These are phyloP conservation scores for Apodemia arnacis DNA, from an alignment of 2,888 invertebrate species.

Conservation along the genomic window DNA sequence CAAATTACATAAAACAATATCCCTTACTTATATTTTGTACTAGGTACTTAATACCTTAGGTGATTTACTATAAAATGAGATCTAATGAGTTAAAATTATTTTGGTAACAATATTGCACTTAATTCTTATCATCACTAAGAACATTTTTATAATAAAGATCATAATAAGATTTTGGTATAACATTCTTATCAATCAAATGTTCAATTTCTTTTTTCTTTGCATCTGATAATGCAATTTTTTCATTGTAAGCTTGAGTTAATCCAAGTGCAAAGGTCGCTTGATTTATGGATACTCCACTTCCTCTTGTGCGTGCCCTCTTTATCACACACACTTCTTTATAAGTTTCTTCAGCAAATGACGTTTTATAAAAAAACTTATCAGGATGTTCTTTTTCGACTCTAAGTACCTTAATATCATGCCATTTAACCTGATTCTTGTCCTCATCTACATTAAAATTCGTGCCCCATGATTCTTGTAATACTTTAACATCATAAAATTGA, in stretches of 20 bases:
- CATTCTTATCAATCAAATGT: background rate
- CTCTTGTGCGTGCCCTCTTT: background rate
- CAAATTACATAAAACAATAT: no score
- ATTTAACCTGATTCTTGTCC: background rate
- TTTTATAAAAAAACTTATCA: background rate
- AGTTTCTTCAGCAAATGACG: background rate
- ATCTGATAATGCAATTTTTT: background rate
- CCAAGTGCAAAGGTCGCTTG: background rate
- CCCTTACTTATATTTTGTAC: no score
- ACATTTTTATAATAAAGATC: background rate
- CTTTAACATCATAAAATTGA: background rate
- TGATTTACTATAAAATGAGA: no score
- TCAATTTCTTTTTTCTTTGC: background rate
- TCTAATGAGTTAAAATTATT: no score
- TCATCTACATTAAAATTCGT: background rate
- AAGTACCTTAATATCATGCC: background rate
- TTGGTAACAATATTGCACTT: no score
- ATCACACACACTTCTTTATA: background rate
- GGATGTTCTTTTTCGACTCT: background rate
- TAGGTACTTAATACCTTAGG: no score
- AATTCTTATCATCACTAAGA: no score
- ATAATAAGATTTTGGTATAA: background rate
- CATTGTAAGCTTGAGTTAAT: background rate
- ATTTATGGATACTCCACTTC: background rate
- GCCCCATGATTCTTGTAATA: constrained; percentile 4